A percentile compares a stretch with the other conserved stretches of the same genome.
Conservation (phyloP, 2,797 vertebrate genomes). For the Menidia menidia region DNA sequence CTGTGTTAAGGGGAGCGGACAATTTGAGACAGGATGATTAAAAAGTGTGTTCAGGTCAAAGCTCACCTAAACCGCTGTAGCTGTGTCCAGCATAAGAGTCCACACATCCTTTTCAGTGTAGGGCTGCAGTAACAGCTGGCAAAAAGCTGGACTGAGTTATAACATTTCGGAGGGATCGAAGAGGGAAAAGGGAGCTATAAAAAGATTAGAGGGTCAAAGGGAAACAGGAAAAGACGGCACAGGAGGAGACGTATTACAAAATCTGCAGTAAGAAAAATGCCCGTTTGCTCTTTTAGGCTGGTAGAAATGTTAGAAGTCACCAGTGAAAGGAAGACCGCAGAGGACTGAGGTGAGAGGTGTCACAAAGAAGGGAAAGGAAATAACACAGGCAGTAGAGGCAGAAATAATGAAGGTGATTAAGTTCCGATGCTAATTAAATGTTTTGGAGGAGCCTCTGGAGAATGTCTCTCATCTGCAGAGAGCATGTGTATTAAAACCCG, state of each 20-base stretch:
- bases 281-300: constrained; percentile 11
- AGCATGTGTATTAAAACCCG: constrained; percentile 42
- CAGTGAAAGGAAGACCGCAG: constrained; percentile 4
- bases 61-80: constrained; percentile 4
- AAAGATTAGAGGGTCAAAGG: constrained; percentile 63
- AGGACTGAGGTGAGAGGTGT: constrained; percentile 15
- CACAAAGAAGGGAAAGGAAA: constrained; percentile 25
- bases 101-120: constrained; percentile 13
- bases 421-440: constrained; percentile 68
- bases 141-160: constrained; percentile 11
- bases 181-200: constrained; percentile 46
- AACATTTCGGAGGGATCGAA: not conserved
- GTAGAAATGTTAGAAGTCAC: constrained; percentile 33
- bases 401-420: constrained; percentile 50
- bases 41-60: constrained; percentile 32
- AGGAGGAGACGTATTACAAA: constrained; percentile 22
- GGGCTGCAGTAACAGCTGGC: not conserved
- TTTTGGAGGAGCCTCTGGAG: constrained; percentile 57
- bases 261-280: constrained; percentile 23
- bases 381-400: constrained; percentile 27
- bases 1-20: constrained; percentile 42
- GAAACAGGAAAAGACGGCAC: constrained; percentile 26
- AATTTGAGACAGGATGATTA: constrained; percentile 56
- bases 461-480: constrained; percentile 22
- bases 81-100: not conserved